These are phyloP conservation scores for Clunio marinus DNA, from an alignment of 2,888 invertebrate species.

Conservation along the genomic window DNA sequence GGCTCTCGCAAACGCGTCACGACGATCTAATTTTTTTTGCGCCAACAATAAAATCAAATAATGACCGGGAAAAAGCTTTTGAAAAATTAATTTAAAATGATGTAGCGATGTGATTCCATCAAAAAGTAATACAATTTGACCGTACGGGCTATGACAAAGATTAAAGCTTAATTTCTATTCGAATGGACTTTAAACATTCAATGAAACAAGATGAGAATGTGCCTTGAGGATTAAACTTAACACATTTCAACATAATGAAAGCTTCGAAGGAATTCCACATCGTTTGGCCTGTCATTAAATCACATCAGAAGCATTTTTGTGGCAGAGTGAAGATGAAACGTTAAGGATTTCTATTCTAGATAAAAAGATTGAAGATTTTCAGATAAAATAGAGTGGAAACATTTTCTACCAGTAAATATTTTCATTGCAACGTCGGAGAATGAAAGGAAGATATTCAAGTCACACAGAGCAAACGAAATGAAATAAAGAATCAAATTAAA, in stretches of 20 bases:
- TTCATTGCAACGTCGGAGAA: background rate
- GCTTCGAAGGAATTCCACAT: background rate
- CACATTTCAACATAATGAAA: no score
- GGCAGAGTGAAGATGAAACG: background rate
- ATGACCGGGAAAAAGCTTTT: conserved; percentile 5
- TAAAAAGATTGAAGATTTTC: background rate
- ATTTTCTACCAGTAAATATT: no score
- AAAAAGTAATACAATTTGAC: conserved; percentile 14
- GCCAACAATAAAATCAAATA: conserved; percentile 4
- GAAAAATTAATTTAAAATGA: conserved; percentile 24
- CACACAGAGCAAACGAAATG: conserved; percentile 33
- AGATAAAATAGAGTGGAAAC: background rate
- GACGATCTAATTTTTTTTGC: background rate
- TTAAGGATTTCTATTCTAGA: background rate
- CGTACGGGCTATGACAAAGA: background rate
- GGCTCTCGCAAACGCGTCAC: background rate
- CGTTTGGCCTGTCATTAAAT: conserved; percentile 1
- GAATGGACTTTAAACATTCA: background rate
- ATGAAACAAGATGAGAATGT: no score
- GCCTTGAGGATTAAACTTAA: no score
- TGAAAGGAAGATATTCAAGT: conserved; percentile 19
- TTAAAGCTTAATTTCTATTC: conserved; percentile 1
- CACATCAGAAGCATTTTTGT: conserved; percentile 8
- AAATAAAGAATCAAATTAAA: conserved; percentile 32
- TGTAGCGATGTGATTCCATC: background rate